These are phyloP conservation scores for Diglossa cyanea DNA, from an alignment of 2,797 vertebrate species.

Conservation along the genomic window DNA sequence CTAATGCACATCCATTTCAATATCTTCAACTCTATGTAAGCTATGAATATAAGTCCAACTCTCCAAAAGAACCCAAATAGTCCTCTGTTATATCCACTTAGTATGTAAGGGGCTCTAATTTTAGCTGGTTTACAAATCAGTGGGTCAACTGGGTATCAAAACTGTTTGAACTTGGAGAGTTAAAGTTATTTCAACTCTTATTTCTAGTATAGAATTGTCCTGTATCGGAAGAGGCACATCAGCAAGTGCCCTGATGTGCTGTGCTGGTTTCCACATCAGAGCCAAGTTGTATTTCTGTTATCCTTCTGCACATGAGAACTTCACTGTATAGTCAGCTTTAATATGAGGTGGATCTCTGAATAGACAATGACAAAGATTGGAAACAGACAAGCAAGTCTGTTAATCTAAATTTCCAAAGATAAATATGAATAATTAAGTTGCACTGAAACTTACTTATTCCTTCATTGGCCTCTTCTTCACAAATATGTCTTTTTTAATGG, in stretches of 20 bases:
- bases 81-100: background rate
- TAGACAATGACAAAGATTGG: rapidly evolving
- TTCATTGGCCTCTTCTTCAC: background rate
- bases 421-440: background rate
- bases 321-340: background rate
- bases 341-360: background rate
- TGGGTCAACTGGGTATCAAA: background rate
- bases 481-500: background rate
- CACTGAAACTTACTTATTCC: background rate
- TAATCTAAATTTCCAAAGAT: background rate
- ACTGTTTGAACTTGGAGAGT: background rate
- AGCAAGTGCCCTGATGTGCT: background rate
- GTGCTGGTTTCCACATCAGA: background rate
- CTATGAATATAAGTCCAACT: background rate
- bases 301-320: background rate
- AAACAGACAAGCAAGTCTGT: background rate
- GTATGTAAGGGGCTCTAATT: background rate
- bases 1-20: background rate
- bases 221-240: background rate
- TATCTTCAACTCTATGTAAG: background rate
- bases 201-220: background rate
- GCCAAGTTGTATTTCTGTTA: rapidly evolving
- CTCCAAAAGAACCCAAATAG: background rate
- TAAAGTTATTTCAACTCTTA: background rate
- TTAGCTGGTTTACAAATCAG: background rate